These are phyloP conservation scores for Drosophila diplacantha DNA, from an alignment of 2,888 invertebrate genomes.

Conservation along the genomic window DNA sequence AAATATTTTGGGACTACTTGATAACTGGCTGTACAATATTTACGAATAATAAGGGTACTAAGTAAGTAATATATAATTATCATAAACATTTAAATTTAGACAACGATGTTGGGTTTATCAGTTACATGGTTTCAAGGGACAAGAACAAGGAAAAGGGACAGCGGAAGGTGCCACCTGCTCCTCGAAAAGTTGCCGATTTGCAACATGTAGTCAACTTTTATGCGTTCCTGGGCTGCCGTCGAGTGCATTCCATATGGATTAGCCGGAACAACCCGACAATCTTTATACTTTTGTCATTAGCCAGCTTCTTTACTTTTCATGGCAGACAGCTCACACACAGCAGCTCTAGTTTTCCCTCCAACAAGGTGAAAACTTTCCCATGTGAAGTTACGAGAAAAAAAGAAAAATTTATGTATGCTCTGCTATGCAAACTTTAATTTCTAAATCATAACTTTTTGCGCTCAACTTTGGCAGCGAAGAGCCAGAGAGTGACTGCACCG, in stretches of 20 bases:
- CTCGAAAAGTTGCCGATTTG: conserved; percentile 36
- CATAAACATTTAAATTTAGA: neutral
- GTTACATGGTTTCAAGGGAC: neutral
- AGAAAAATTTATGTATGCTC: conserved; percentile 13
- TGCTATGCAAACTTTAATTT: conserved; percentile 62
- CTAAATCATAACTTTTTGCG: conserved; percentile 65
- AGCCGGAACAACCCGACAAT: conserved; percentile 42
- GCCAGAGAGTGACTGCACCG: too few relatives aligned
- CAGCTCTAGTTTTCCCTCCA: neutral
- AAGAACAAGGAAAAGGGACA: neutral
- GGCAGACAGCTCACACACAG: conserved; percentile 19
- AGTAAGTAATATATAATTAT: neutral
- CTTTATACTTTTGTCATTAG: conserved; percentile 61
- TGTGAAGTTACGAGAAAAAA: conserved; percentile 25
- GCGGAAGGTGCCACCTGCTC: conserved; percentile 20
- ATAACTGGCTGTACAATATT: neutral
- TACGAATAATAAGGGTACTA: too few relatives aligned
- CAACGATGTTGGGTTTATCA: neutral
- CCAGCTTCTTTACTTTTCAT: conserved; percentile 48
- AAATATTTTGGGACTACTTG: neutral
- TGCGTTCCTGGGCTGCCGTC: conserved; percentile 6
- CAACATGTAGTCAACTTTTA: conserved; percentile 41
- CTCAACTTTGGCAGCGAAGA: conserved; percentile 41
- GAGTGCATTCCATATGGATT: conserved; percentile 53
- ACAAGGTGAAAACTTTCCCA: conserved; percentile 26